Base-by-base conservation (phyloP, 2,888 invertebrate species). In the Pocota personata region DNA sequence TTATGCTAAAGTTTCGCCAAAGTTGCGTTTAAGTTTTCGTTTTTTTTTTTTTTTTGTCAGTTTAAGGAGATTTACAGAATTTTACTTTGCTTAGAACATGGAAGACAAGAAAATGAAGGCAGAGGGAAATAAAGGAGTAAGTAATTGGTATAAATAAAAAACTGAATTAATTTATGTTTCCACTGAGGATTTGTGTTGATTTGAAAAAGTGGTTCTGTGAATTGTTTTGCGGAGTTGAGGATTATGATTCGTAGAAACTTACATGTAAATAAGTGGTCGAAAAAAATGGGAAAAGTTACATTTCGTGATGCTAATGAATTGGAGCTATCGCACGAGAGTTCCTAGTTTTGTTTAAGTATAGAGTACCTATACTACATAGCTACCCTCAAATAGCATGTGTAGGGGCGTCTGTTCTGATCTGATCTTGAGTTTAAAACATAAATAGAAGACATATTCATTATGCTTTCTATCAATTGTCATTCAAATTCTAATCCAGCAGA, bases 91-190 rank as follows among this genome's bases (percentile, higher is more conserved):
- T 30, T 5, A 10, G 12, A 40, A 24, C 24, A 50, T 21, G 14
- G 4, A 8, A 19, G 8, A 14, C 8, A n/a, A 3, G 14, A 3
- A 30, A 8, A 30, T 3, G 30, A 48, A 73, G 30, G 30, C 3
- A 75, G 40, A 8, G 30, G 30, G 7, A 75, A 30, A 8, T 21
- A 16, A 66, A 60, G 35, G 57, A 66, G 57, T 66, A 72, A 78
- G 60, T 37, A 78, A 78, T 78, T 83, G 60, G 19, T 60, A 67
- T 60, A 60, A 72, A 66, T 52, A 66, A 78, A 24, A 52, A 72
- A 27, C 24, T 35, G 46, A 50, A 73, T 72, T 67, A 73, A 67
- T 83, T 78, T 78, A 43, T 46, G 46, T 60, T 72, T 12, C 48
- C 57, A 43, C 8, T 48, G 64, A 48, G 40, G 48, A 73, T 50